Percentiles rank a stretch among this genome's conserved stretches.
Conservation (phyloP, 2,797 vertebrate species). For the Arrhamphus sclerolepis region DNA sequence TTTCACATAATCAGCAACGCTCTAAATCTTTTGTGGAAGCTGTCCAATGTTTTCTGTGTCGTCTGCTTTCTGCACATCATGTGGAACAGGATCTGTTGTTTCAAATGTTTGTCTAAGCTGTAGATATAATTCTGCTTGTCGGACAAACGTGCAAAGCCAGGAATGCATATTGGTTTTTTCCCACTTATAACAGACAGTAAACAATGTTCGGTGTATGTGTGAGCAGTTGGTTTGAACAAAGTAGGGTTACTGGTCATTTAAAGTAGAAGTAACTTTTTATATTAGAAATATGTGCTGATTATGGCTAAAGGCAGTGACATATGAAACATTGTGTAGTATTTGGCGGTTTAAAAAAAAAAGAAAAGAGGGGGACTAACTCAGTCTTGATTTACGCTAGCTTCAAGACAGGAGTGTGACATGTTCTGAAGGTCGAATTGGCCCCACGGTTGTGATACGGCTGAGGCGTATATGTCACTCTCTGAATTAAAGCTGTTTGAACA, state of each 20-base stretch:
- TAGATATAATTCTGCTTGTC: slow-evolving; percentile 28
- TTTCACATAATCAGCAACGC: neutral
- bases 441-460: slow-evolving; percentile 48
- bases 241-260: neutral
- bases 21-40: neutral
- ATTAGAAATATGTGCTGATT: neutral
- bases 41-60: slow-evolving; percentile 2
- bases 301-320: slow-evolving; percentile 23
- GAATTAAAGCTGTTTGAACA: slow-evolving; percentile 69
- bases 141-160: slow-evolving; percentile 39
- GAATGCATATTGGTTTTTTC: slow-evolving; percentile 5
- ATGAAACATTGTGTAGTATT: slow-evolving; percentile 15
- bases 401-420: slow-evolving; percentile 47
- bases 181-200: slow-evolving; percentile 28
- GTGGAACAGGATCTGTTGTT: slow-evolving; percentile 23
- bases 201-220: slow-evolving; percentile 4
- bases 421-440: slow-evolving; percentile 67
- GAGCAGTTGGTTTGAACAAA: slow-evolving; percentile 20
- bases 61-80: slow-evolving; percentile 13
- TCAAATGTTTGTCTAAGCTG: slow-evolving; percentile 29
- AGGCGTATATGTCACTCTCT: slow-evolving; percentile 65
- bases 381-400: slow-evolving; percentile 58
- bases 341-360: slow-evolving; percentile 18
- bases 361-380: slow-evolving; percentile 39
- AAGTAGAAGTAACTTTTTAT: slow-evolving; percentile 8